Evolutionary conservation across 1,140 invertebrate genomes (phyloP).

Genomic region (Diprion similis): DNA sequence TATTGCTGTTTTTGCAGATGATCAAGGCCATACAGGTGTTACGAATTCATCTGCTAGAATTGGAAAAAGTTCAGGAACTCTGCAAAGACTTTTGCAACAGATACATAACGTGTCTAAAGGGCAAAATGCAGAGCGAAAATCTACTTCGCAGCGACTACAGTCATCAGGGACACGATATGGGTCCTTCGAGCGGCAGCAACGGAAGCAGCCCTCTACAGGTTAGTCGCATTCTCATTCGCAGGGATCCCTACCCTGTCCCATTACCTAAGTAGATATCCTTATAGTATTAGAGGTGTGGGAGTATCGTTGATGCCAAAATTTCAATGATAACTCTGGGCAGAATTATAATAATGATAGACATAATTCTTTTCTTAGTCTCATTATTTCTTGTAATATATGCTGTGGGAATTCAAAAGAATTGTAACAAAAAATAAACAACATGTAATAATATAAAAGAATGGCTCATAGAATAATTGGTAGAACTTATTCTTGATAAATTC

Average conservation of each 20-base stretch:
- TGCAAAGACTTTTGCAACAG: conserved; percentile 97
- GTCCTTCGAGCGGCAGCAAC: conserved; percentile 65
- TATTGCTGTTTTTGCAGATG: conserved; percentile 74
- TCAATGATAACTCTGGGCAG: no score
- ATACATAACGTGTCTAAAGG: conserved; percentile 94
- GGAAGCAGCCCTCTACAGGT: conserved; percentile 61
- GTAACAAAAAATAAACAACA: no score
- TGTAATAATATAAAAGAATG: no score
- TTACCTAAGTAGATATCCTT: conserved; percentile 56
- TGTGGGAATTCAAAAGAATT: no score
- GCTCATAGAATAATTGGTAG: no score
- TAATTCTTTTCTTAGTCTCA: no score
- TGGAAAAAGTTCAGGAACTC: conserved; percentile 95
- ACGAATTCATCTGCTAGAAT: conserved; percentile 92
- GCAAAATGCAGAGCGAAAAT: conserved; percentile 97
- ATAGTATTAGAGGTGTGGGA: conserved; percentile 48
- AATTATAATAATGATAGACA: no score
- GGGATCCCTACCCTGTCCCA: conserved; percentile 44
- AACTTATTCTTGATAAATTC: no score
- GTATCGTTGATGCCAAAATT: background rate
- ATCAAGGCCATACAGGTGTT: conserved; percentile 97
- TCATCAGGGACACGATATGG: conserved; percentile 64
- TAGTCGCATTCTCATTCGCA: conserved; percentile 45
- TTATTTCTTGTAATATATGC: no score
- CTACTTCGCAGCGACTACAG: conserved; percentile 79